Percentiles rank a stretch among this genome's conserved stretches.
Evolutionary conservation across 92 coral and sea anemone species (phyloP).

Genomic region (Umimayanthus chanpuru): DNA sequence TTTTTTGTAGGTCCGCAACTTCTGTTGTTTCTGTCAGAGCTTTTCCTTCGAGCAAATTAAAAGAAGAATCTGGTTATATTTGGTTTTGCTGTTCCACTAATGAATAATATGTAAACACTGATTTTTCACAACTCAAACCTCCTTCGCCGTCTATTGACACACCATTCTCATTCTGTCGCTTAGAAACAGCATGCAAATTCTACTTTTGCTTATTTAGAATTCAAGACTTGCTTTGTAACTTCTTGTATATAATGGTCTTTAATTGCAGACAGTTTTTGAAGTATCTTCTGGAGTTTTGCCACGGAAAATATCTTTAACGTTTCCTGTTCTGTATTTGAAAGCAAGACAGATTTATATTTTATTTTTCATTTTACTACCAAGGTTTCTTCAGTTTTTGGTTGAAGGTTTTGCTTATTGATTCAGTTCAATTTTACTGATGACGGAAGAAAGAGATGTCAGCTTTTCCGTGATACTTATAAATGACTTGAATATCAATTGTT

Average conservation of each 20-base stretch:
- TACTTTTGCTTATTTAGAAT: slow-evolving; percentile 2
- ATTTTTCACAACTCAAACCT: slow-evolving; percentile 1
- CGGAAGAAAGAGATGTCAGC: no score
- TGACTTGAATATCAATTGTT: neutral
- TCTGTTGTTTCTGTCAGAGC: neutral
- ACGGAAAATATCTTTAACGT: neutral
- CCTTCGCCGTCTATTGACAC: slow-evolving; percentile 23
- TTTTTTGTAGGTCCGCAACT: neutral
- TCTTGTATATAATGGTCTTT: neutral
- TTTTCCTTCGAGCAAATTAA: neutral
- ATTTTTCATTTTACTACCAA: neutral
- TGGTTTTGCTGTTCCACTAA: neutral
- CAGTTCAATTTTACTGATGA: neutral
- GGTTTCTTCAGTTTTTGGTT: neutral
- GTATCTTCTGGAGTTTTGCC: neutral
- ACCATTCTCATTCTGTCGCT: neutral
- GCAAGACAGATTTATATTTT: no score
- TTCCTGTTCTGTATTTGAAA: neutral
- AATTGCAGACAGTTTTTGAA: neutral
- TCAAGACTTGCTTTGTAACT: neutral
- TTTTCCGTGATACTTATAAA: neutral
- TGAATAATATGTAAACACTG: slow-evolving; percentile 17
- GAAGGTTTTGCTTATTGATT: neutral
- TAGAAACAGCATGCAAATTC: slow-evolving; percentile 35
- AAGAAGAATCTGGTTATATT: neutral